Evolutionary conservation across 2,797 vertebrate genomes (phyloP).

Genomic region (Antennarius maculatus): DNA sequence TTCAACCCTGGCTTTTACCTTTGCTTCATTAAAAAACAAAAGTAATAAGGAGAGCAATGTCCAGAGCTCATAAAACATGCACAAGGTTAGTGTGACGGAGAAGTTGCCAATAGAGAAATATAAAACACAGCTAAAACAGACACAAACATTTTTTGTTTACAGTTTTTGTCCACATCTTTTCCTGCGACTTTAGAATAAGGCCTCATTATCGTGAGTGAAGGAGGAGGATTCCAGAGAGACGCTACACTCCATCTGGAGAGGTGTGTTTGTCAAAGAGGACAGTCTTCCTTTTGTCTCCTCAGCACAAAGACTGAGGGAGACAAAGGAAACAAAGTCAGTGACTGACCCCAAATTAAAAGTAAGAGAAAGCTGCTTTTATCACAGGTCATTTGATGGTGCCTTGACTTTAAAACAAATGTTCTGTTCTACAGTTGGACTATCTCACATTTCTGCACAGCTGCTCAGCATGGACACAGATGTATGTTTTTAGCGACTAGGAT

Average conservation of each 20-base stretch:
- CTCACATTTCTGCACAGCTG: neutral
- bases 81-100: neutral
- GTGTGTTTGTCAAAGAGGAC: slow-evolving; percentile 4
- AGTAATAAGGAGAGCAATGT: slow-evolving; percentile 13
- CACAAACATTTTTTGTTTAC: neutral
- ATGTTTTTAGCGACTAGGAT: neutral
- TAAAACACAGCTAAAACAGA: slow-evolving; percentile 9
- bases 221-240: slow-evolving; percentile 1
- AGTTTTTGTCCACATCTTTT: neutral
- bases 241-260: neutral
- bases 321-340: neutral
- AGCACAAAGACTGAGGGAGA: neutral
- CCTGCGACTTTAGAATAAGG: neutral
- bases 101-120: neutral
- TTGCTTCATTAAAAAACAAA: neutral
- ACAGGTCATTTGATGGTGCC: neutral
- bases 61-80: slow-evolving; percentile 6
- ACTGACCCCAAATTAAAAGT: slow-evolving; percentile 1
- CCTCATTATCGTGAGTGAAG: slow-evolving; percentile 14
- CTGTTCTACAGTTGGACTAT: neutral
- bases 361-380: slow-evolving; percentile 6
- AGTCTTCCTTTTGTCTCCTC: neutral
- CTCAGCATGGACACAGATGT: neutral
- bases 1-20: neutral
- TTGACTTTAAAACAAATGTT: neutral